Base-by-base conservation (phyloP, 2,113 vertebrate genomes). In the cat (Felis catus) region DNA sequence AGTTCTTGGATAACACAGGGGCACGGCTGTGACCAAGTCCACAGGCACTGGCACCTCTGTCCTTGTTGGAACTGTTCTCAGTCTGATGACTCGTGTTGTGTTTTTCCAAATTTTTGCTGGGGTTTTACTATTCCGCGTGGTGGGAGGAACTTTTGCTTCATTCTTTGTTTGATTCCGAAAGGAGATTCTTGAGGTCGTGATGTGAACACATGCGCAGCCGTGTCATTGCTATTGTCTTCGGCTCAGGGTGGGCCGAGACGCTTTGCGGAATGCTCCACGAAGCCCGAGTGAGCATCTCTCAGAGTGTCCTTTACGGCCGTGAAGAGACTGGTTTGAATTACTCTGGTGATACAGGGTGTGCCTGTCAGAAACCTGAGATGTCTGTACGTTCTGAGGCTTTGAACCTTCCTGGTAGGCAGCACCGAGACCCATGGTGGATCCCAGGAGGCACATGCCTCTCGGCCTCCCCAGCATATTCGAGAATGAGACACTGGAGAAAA, bases 381-480 rank as follows among this genome's bases (percentile, higher is more conserved):
- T 92, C 76, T 82, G 33, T 93, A 4, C 96, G 91, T n/a, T 97
- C 81, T 82, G 97, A 91, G 78, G 48, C 97, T 81, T 90, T 97
- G 74, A 98, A 97, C 98, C 97, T 98, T 98, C 88, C 93, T 97
- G 96, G 93, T 48, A 79, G 80, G 88, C 94, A 84, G 33, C 27
- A 76, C 86, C 90, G 33, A 83, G 39, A 73, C 5, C 2, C 41
- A 8, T 12, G 27, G 19, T 27, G 9, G 53, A 23, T 80, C 19
- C 84, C 41, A 5, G 36, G 21, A 65, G 19, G 33, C 2, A 0
- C n/a, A 10, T 0, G 16, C 23, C 78, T 61, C 58, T 48, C 18
- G 61, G 31, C 76, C 39, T 96, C 85, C 65, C 33, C 31, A 68
- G 7, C 16, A 0, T 18, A 29, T n/a, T 85, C 1, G 0, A 82